A percentile compares a stretch with the other conserved stretches of the same genome.
Evolutionary conservation across 2,888 invertebrate genomes (phyloP).

Genomic region (Apotomis turbidana): DNA sequence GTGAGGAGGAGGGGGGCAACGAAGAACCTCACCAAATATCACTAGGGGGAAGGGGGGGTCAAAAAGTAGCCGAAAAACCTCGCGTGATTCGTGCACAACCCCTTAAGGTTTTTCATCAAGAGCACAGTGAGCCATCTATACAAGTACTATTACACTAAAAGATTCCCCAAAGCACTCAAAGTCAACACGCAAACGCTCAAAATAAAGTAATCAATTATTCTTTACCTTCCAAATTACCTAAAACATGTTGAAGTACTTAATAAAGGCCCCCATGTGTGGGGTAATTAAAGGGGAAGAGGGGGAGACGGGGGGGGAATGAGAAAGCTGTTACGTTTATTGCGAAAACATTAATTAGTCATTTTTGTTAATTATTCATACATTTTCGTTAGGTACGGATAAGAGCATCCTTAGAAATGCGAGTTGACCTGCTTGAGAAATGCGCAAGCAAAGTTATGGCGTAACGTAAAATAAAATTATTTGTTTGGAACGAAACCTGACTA

Average conservation of each 20-base stretch:
- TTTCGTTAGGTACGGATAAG: conserved; percentile 23
- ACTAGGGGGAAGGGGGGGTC: no score
- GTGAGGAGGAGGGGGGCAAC: no score
- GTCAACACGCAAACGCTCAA: not conserved
- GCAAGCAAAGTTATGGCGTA: no score
- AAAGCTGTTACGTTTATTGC: conserved; percentile 12
- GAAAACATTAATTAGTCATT: conserved; percentile 23
- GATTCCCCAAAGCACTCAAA: not conserved
- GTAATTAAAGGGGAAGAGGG: not conserved
- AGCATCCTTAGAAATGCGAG: not conserved
- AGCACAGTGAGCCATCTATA: no score
- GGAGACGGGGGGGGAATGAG: not conserved
- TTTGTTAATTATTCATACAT: conserved; percentile 36
- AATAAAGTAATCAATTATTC: conserved; percentile 23
- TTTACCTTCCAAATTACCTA: not conserved
- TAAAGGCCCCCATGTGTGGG: conserved; percentile 2
- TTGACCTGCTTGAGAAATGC: not conserved
- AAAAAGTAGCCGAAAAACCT: no score
- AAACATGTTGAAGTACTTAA: conserved; percentile 21
- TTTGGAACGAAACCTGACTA: no score
- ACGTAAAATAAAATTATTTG: no score
- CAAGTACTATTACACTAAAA: no score
- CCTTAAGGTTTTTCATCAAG: no score
- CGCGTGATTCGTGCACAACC: no score
- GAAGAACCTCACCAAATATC: no score